phyloP scores from a whole-genome alignment of 2,797 vertebrate species.

The Sarcoramphus papa region DNA sequence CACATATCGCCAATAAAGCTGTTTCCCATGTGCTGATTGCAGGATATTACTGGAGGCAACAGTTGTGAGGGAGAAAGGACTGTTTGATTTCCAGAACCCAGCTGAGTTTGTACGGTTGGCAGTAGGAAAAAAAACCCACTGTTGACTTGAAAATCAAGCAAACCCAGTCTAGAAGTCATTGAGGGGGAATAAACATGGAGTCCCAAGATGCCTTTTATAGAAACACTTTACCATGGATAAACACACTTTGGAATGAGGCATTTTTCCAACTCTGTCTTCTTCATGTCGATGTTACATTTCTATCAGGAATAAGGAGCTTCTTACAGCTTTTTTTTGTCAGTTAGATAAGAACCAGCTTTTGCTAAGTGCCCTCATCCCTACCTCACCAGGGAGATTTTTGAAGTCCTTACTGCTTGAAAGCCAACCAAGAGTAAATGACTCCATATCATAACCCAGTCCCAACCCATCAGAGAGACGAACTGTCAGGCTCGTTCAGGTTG shows the following conservation, averaged over 20 bases:
- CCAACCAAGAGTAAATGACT: constrained; percentile 19
- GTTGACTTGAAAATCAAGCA: constrained; percentile 16
- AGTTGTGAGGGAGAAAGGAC: neutral
- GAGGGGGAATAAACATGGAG: constrained; percentile 11
- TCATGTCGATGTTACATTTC: neutral
- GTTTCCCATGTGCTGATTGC: neutral
- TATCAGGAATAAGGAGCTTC: constrained; percentile 17
- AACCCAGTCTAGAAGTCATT: constrained; percentile 6
- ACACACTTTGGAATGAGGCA: constrained; percentile 13
- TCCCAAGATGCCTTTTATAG: constrained; percentile 40
- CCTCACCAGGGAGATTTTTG: neutral
- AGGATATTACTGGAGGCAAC: neutral
- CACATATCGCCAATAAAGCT: neutral
- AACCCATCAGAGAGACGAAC: constrained; percentile 8
- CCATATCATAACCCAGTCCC: neutral
- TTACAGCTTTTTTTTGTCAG: neutral
- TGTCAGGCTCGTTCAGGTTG: constrained; percentile 19
- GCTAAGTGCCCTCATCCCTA: constrained; percentile 11
- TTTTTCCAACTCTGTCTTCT: neutral
- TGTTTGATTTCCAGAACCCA: constrained; percentile 15
- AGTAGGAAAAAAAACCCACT: neutral
- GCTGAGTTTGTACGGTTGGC: neutral
- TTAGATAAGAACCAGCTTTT: neutral
- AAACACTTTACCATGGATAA: constrained; percentile 43
- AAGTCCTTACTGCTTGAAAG: constrained; percentile 27